phyloP scores from a whole-genome alignment of 2,888 invertebrate genomes.

The Himalopsyche anomala region DNA sequence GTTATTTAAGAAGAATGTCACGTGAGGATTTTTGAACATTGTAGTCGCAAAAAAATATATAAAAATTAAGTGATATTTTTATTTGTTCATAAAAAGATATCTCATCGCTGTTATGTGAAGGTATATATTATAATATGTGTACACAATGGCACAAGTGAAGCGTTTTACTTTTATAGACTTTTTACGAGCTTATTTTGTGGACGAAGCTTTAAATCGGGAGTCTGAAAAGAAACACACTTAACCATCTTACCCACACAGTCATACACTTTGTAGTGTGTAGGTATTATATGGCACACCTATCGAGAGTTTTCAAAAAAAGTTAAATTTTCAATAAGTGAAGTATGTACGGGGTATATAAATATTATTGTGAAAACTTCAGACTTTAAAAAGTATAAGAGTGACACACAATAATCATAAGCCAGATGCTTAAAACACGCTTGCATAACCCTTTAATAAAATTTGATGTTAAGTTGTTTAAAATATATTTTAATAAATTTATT shows the following conservation, averaged over 20 bases:
- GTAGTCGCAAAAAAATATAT: neutral
- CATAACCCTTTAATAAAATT: too few relatives aligned
- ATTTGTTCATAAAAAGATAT: neutral
- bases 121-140: conserved; percentile 9
- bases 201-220: conserved; percentile 30
- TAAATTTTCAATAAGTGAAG: neutral
- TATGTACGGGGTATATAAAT: neutral
- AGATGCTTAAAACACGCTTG: too few relatives aligned
- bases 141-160: conserved; percentile 27
- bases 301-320: neutral
- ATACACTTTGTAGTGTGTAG: neutral
- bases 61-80: neutral
- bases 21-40: too few relatives aligned
- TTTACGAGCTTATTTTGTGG: conserved; percentile 34
- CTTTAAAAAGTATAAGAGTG: too few relatives aligned
- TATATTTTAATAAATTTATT: too few relatives aligned
- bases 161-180: conserved; percentile 30
- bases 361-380: too few relatives aligned
- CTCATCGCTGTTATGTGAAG: neutral
- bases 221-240: conserved; percentile 26
- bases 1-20: too few relatives aligned
- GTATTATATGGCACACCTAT: neutral
- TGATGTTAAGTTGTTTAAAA: too few relatives aligned
- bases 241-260: conserved; percentile 12
- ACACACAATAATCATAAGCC: too few relatives aligned